Base-by-base conservation (phyloP, 2,113 vertebrate species). In the Empidonax traillii region DNA sequence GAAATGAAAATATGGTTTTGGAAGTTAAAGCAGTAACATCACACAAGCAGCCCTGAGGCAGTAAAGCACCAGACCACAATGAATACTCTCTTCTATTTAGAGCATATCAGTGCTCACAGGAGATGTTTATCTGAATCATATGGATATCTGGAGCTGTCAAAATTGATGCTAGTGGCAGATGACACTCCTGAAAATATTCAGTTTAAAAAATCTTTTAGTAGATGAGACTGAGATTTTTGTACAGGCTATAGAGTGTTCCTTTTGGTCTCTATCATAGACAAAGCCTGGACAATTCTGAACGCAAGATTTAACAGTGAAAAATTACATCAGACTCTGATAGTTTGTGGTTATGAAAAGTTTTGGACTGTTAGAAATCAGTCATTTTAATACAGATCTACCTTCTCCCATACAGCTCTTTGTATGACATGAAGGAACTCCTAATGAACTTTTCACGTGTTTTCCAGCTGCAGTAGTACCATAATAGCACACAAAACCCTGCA, bases 281-380 rank as follows among this genome's bases (percentile, higher is more conserved):
- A 37, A 52, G 43, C 43, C 58, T 8, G 10, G 51, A 18, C 17
- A 69, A 8, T 19, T 63, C 20, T 17, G 14, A 77, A 16, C 19
- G 8, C 8, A 62, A 20, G 24, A 49, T 61, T 87, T 37, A 91
- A 41, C 16, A 44, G 13, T 46, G 18, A 55, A 76, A 86, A 73
- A 18, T 39, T 0, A 30, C 14, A 7, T 18, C 31, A 56, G 3
- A 28, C 12, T 81, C 5, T n/a, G 4, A 7, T 56, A 37, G 46
- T 47, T 69, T 12, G 24, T 52, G 28, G 2, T 58, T 43, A 43
- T 61, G 21, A 31, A 52, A 89, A n/a, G 10, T 61, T 92, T 76
- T 8, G 4, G 12, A 43, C 24, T 73, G 27, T 31, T 63, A 15
- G 9, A 28, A 87, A 30, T 18, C 0, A 2, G 33, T n/a, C 1